Evolutionary conservation across 2,888 invertebrate species (phyloP).

Genomic region (Habroteleia sp.): DNA sequence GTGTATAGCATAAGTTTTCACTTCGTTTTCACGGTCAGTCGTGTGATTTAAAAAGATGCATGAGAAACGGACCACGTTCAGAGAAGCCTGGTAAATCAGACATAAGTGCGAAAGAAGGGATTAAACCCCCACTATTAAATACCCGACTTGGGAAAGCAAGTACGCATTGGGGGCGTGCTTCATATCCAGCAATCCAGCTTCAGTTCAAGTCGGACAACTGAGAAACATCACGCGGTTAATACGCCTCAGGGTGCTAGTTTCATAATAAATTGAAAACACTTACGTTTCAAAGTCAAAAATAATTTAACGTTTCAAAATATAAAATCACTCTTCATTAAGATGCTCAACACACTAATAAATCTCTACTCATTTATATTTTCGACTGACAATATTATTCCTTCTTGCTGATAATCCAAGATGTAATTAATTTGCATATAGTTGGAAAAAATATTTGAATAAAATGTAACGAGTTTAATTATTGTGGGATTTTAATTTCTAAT

Average conservation of each 20-base stretch:
- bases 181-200: slow-evolving; percentile 75
- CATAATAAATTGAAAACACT: slow-evolving; percentile 8
- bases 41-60: slow-evolving; percentile 62
- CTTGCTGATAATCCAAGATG: no score
- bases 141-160: slow-evolving; percentile 71
- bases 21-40: slow-evolving; percentile 68
- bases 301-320: no score
- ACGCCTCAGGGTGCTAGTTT: slow-evolving; percentile 47
- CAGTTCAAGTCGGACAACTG: slow-evolving; percentile 77
- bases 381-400: no score
- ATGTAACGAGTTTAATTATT: no score
- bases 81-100: slow-evolving; percentile 63
- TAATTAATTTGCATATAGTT: no score
- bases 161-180: slow-evolving; percentile 73
- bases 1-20: slow-evolving; percentile 62
- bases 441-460: no score
- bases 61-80: slow-evolving; percentile 61
- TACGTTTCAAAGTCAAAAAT: no score
- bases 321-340: no score
- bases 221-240: slow-evolving; percentile 63
- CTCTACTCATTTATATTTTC: no score
- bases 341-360: no score
- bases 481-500: no score
- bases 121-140: slow-evolving; percentile 74
- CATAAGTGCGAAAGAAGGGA: slow-evolving; percentile 73